A percentile compares a stretch with the other conserved stretches of the same genome.
These are phyloP conservation scores for Archips xylosteana DNA, from an alignment of 2,888 invertebrate genomes.

Conservation along the genomic window DNA sequence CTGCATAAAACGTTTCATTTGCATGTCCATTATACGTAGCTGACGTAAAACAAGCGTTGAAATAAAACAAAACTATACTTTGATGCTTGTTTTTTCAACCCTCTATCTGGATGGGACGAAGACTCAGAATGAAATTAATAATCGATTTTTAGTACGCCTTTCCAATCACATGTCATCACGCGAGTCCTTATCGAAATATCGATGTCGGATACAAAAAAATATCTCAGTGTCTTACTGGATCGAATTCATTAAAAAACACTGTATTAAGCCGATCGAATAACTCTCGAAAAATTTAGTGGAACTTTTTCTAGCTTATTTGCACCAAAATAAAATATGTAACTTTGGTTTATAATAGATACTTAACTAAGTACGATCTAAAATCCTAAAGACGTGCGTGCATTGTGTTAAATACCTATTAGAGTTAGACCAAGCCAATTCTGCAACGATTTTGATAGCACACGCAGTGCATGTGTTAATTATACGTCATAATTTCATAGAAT, in stretches of 20 bases:
- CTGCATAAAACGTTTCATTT: background rate
- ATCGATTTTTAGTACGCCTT: slow-evolving; percentile 63
- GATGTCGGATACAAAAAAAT: slow-evolving; percentile 38
- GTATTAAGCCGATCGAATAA: background rate
- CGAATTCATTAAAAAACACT: background rate
- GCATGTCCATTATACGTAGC: background rate
- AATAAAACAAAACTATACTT: slow-evolving; percentile 11
- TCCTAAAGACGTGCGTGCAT: too few relatives aligned
- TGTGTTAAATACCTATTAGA: too few relatives aligned
- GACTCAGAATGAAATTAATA: slow-evolving; percentile 49
- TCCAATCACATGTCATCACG: slow-evolving; percentile 61
- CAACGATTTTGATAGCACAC: too few relatives aligned
- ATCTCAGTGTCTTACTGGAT: slow-evolving; percentile 18
- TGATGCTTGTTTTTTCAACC: slow-evolving; percentile 15
- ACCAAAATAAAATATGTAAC: too few relatives aligned
- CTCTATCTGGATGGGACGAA: slow-evolving; percentile 1
- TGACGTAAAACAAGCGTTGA: background rate
- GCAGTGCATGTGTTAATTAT: too few relatives aligned
- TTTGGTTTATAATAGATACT: too few relatives aligned
- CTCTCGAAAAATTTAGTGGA: too few relatives aligned
- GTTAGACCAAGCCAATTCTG: too few relatives aligned
- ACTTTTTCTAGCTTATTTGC: too few relatives aligned
- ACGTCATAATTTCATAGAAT: too few relatives aligned
- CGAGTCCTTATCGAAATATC: slow-evolving; percentile 51
- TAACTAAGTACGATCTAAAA: too few relatives aligned